These are phyloP conservation scores for Perca flavescens DNA, from an alignment of 2,113 vertebrate species.

Conservation along the genomic window DNA sequence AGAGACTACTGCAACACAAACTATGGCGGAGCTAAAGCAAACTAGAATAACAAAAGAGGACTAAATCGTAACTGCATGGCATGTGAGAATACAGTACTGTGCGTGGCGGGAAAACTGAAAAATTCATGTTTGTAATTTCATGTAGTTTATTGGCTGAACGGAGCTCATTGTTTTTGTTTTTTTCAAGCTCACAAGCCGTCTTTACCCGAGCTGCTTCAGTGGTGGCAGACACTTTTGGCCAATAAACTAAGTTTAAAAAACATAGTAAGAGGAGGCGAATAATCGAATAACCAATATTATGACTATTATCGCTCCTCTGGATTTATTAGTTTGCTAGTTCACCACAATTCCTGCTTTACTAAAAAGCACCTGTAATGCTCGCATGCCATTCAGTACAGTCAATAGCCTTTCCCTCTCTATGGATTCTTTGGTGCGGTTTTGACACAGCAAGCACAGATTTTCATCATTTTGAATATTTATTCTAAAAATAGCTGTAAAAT, in stretches of 20 bases:
- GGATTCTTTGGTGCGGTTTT: background rate
- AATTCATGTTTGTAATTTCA: background rate
- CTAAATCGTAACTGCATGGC: background rate
- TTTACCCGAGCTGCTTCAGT: too few species aligned
- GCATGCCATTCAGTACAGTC: constrained; percentile 5
- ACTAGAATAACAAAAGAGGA: background rate
- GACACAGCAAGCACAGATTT: background rate
- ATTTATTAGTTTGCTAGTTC: background rate
- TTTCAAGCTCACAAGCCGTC: background rate
- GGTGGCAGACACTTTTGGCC: background rate
- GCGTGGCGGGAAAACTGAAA: background rate
- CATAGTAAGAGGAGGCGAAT: background rate
- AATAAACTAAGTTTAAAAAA: background rate
- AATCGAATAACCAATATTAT: background rate
- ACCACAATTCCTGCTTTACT: background rate
- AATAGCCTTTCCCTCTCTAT: background rate
- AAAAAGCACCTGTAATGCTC: background rate
- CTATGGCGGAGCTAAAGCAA: background rate
- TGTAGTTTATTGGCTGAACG: background rate
- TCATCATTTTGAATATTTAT: background rate
- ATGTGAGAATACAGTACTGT: constrained; percentile 1
- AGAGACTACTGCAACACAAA: constrained; percentile 25
- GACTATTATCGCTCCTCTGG: background rate
- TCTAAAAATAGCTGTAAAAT: background rate
- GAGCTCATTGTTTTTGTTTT: background rate